Conservation (phyloP, 2,888 invertebrate genomes). For the Stegophylla sp. region DNA sequence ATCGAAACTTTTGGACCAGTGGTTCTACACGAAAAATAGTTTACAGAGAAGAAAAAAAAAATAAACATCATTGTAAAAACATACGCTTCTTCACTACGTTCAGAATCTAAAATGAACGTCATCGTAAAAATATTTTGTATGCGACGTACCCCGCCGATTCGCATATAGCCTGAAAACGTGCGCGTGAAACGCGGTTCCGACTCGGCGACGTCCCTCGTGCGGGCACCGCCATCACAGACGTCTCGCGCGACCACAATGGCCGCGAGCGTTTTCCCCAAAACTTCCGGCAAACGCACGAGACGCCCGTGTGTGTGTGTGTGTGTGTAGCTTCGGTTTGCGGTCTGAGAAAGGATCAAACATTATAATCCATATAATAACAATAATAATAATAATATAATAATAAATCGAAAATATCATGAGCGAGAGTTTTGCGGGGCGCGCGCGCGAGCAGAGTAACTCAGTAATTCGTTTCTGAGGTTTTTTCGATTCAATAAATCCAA, state of each 20-base stretch:
- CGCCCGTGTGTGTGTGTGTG: not conserved
- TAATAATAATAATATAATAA: not conserved
- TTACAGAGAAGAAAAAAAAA: too few species aligned
- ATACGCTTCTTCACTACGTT: too few species aligned
- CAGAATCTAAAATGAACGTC: too few species aligned
- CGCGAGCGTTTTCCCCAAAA: not conserved
- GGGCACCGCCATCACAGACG: not conserved
- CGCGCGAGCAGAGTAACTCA: too few species aligned
- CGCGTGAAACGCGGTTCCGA: too few species aligned
- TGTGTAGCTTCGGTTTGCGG: not conserved
- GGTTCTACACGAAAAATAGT: too few species aligned
- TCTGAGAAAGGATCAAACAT: conserved; percentile 1
- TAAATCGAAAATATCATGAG: not conserved
- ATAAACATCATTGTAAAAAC: too few species aligned
- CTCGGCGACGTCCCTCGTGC: not conserved
- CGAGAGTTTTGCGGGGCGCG: not conserved
- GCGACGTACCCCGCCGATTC: too few species aligned
- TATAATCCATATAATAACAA: not conserved
- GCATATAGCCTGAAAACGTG: too few species aligned
- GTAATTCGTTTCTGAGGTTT: conserved; percentile 54
- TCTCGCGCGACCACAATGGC: not conserved
- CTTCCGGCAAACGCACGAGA: not conserved
- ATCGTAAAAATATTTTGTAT: too few species aligned
- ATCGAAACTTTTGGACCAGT: too few species aligned
- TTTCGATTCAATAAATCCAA: conserved; percentile 48